Evolutionary conservation across 2,797 vertebrate genomes (phyloP), one percentile per base, ranked within the genome.

Genomic region (Poeciliopsis gracilis): DNA sequence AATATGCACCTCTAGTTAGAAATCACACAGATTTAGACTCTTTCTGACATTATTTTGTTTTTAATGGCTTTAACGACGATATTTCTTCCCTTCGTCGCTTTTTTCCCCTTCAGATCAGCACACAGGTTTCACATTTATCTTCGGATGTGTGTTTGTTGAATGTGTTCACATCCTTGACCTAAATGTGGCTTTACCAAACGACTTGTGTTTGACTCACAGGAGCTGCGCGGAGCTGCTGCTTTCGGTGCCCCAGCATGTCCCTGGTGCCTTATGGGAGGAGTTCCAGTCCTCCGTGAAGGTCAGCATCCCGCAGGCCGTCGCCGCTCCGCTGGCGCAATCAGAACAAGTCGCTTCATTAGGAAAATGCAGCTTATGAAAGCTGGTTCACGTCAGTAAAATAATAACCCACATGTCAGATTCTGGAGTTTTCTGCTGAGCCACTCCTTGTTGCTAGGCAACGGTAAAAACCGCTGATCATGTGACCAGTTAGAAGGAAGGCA

Each of bases 221-320:
- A 99, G 97, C 96, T 99, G 98, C 96, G 96, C 97, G 92, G 98
- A 99, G 95, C 97, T 99, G 95, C 93, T 99, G 76, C 94, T 99
- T 75, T 97, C 97, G 92, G 92, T 99, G 92, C 97, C 97, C 91
- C 95, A 97, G 94, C 96, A 97, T 87, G 95, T 99, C 92, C 97
- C 98, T 92, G 95, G 96, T 96, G 96, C 95, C 95, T 97, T 97
- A 90, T 99, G 98, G 98, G 95, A 97, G 93, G 96, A 97, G 90
- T 98, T 99, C 94, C 97, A 98, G 94, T 95, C 97, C 92, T 97
- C 98, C 90, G 97, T 99, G 86, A 97, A 97, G 97, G 98, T 99
- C 92, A 96, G 96, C 92, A 81, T 90, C 77, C 49, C 43, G 16
- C 46, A 23, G 82, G 80, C 76, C 86, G 77, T 82, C 76, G 4